These are phyloP conservation scores for Sarcophaga rosellei DNA, from an alignment of 2,888 invertebrate species.

Conservation along the genomic window DNA sequence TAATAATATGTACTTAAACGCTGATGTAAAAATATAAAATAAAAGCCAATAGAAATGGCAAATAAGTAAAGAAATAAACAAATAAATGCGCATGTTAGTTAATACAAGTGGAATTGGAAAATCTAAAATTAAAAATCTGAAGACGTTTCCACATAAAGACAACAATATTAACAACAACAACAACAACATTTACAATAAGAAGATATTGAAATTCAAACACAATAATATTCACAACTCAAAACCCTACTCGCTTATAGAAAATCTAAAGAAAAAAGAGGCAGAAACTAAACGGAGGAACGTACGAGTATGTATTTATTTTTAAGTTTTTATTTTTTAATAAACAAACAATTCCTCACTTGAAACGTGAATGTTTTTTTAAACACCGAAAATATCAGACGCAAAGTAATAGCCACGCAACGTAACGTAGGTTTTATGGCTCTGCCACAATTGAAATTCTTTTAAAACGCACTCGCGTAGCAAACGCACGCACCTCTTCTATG, in stretches of 20 bases:
- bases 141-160: slow-evolving; percentile 60
- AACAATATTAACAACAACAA: slow-evolving; percentile 41
- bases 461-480: neutral
- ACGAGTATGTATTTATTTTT: slow-evolving; percentile 33
- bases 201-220: slow-evolving; percentile 50
- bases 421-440: neutral
- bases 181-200: slow-evolving; percentile 32
- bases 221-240: slow-evolving; percentile 25
- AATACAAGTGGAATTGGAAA: neutral
- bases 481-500: neutral
- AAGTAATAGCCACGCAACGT: neutral
- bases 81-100: neutral
- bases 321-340: slow-evolving; percentile 45
- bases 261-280: neutral
- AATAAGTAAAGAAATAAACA: slow-evolving; percentile 1
- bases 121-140: slow-evolving; percentile 57
- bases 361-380: slow-evolving; percentile 48
- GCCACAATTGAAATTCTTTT: neutral
- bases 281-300: neutral
- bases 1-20: too few relatives aligned
- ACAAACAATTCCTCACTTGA: slow-evolving; percentile 52
- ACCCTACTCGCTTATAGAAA: neutral
- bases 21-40: neutral
- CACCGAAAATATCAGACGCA: neutral
- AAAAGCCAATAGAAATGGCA: slow-evolving; percentile 13